These are phyloP conservation scores for Chunga burmeisteri DNA, from an alignment of 2,113 vertebrate genomes.

Conservation along the genomic window DNA sequence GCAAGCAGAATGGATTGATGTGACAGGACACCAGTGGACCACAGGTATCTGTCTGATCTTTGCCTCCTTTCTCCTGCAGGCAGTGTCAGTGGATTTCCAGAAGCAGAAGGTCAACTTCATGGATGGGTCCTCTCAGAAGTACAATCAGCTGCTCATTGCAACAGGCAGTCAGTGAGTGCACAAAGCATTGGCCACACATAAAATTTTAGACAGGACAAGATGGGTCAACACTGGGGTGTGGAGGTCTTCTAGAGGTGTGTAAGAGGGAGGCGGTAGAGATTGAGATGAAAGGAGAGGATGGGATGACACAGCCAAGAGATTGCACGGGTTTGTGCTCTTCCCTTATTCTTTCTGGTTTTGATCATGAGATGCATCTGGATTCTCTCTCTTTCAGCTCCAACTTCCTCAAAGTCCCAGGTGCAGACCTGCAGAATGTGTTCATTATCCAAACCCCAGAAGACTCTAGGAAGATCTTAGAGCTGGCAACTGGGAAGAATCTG, in stretches of 20 bases:
- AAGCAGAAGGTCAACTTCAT: constrained; percentile 71
- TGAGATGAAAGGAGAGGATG: neutral
- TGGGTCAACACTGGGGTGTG: neutral
- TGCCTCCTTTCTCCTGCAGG: constrained; percentile 64
- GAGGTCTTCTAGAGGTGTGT: neutral
- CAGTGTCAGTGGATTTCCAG: constrained; percentile 68
- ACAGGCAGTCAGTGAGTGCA: constrained; percentile 82
- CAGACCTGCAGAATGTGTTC: constrained; percentile 77
- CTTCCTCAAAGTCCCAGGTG: constrained; percentile 76
- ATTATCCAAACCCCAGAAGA: constrained; percentile 78
- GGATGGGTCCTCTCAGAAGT: constrained; percentile 75
- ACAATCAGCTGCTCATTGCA: constrained; percentile 83
- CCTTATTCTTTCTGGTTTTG: neutral
- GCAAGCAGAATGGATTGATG: neutral
- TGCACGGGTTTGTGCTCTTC: neutral
- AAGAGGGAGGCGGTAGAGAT: neutral
- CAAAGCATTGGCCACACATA: neutral
- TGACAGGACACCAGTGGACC: neutral
- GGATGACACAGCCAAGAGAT: neutral
- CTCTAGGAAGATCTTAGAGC: constrained; percentile 74
- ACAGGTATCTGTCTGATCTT: neutral
- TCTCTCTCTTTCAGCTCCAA: constrained; percentile 68
- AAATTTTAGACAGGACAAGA: neutral
- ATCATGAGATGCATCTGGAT: neutral
- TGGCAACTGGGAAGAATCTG: constrained; percentile 68